phyloP scores from a whole-genome alignment of 1,140 invertebrate species.

The Meloidogyne floridensis region DNA sequence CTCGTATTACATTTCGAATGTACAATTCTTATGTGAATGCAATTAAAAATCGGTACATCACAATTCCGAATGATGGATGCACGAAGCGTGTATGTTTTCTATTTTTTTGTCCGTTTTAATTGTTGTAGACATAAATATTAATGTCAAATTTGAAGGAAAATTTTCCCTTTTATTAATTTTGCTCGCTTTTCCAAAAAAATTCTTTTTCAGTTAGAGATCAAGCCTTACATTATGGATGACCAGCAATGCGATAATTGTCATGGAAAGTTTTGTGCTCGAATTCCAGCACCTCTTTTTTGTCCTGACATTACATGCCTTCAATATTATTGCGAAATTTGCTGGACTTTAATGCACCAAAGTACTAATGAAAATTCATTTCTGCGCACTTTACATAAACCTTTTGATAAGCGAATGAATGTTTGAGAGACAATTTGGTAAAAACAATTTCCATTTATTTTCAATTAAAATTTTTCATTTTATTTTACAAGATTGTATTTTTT shows the following conservation, averaged over 20 bases:
- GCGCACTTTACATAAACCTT: background rate
- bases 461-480: too few species aligned
- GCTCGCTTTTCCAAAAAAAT: background rate
- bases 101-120: constrained; percentile 93
- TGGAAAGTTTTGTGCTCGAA: constrained; percentile 77
- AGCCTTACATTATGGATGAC: constrained; percentile 97
- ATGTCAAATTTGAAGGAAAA: too few species aligned
- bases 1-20: constrained; percentile 94
- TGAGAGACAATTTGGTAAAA: background rate
- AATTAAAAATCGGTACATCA: constrained; percentile 18
- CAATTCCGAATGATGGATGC: constrained; percentile 73
- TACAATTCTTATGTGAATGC: constrained; percentile 69
- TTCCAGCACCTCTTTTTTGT: constrained; percentile 97
- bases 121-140: constrained; percentile 76
- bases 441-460: too few species aligned
- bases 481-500: too few species aligned
- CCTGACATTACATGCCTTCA: constrained; percentile 92
- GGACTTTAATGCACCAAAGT: constrained; percentile 70
- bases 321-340: constrained; percentile 99
- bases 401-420: background rate
- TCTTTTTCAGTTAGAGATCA: constrained; percentile 79
- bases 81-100: constrained; percentile 4
- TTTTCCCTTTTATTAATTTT: background rate
- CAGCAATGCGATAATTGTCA: constrained; percentile 98
- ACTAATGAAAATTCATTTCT: background rate